Base-by-base conservation (phyloP, 2,113 vertebrate species). In the Acanthisitta chloris region DNA sequence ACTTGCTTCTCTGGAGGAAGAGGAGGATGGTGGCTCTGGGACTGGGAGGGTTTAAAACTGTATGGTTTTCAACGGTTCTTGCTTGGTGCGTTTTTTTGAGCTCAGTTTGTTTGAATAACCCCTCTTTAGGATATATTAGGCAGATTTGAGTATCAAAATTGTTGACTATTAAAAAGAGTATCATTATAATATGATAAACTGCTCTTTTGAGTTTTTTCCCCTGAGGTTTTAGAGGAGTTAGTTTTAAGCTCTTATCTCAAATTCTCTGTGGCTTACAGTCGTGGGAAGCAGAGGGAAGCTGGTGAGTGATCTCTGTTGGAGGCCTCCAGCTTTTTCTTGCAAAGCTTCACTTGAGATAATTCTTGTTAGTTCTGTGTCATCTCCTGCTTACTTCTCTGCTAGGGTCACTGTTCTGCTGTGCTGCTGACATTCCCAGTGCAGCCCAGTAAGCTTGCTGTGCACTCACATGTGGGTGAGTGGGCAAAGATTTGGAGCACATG, bases 401-500 rank as follows among this genome's bases (percentile, higher is more conserved):
- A 6, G 0, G 9, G 40, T 28, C 3, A 0, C 28, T 40, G 5
- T 61, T 65, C 1, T 77, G 36, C 13, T 12, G 10, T 10, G 16
- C 80, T n/a, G 26, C 72, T 58, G 83, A 29, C 43, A 0, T 54
- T 81, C 45, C 57, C 64, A 76, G 65, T 5, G 31, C 73, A 55
- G 62, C 38, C 31, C 36, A 3, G 31, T 4, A 1, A 14, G 17
- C 52, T 66, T 46, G 18, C 8, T 17, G 26, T 7, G 58, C 8
- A 0, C 45, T 79, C 5, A 0, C 1, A 0, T 0, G 43, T 0
- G 43, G 38, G 2, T 54, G 38, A 48, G 45, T 20, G 48, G 81
- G 19, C 43, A 65, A 17, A 67, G 74, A 45, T 79, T 38, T 55
- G 61, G 61, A 40, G 24, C 55, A 3, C 3, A 0, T 20, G 59